phyloP scores from a whole-genome alignment of 1,140 invertebrate genomes.

The Zaprionus taronus region DNA sequence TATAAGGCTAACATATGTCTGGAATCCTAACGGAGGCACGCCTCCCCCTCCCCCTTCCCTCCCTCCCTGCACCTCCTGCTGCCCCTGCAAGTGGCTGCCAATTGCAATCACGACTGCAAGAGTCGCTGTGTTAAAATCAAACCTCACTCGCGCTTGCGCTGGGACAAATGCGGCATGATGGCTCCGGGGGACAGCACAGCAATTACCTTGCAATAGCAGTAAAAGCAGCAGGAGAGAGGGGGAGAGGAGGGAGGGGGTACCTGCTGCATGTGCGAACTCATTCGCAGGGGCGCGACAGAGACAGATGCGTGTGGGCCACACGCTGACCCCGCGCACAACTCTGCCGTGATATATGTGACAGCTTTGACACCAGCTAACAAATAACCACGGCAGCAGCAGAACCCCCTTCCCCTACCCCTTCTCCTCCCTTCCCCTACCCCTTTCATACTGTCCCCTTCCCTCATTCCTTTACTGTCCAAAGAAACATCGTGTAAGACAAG shows the following conservation, averaged over 20 bases:
- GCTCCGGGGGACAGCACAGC: slow-evolving; percentile 71
- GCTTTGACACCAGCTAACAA: slow-evolving; percentile 80
- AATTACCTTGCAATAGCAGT: slow-evolving; percentile 72
- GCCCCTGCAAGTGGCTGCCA: slow-evolving; percentile 44
- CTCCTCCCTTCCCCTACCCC: slow-evolving; percentile 19
- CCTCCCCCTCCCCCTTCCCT: background rate
- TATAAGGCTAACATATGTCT: slow-evolving; percentile 79
- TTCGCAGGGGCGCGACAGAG: slow-evolving; percentile 32
- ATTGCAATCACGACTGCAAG: slow-evolving; percentile 77
- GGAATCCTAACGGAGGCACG: slow-evolving; percentile 27
- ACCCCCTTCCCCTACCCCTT: slow-evolving; percentile 5
- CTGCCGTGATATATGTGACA: slow-evolving; percentile 77
- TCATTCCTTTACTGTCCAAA: slow-evolving; percentile 9
- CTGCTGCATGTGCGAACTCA: slow-evolving; percentile 37
- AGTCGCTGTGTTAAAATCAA: slow-evolving; percentile 66
- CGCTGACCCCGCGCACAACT: slow-evolving; percentile 65
- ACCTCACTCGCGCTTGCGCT: slow-evolving; percentile 46
- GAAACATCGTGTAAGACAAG: slow-evolving; percentile 69
- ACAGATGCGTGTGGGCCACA: slow-evolving; percentile 53
- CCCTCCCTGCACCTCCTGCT: background rate
- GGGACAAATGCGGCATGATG: slow-evolving; percentile 82
- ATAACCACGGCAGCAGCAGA: slow-evolving; percentile 61
- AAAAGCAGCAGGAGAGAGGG: background rate
- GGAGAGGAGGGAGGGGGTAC: slow-evolving; percentile 15
- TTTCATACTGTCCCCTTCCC: slow-evolving; percentile 12